phyloP scores from a whole-genome alignment of 2,888 invertebrate genomes.

The Acanthopleura granulata region DNA sequence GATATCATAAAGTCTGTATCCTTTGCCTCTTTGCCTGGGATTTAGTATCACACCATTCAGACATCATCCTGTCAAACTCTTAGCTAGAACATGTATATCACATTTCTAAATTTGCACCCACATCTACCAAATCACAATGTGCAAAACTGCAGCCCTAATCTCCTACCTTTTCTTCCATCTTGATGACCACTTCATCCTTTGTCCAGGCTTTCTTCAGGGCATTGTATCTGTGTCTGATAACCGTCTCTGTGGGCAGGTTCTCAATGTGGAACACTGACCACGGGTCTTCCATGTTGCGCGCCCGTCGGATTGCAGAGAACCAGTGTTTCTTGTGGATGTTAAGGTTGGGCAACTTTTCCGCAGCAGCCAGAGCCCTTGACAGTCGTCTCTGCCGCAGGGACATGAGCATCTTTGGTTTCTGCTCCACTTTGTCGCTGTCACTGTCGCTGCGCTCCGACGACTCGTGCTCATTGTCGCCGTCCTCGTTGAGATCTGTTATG shows the following conservation, averaged over 20 bases:
- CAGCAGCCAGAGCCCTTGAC: constrained; percentile 40
- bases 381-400: constrained; percentile 56
- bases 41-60: too few species aligned
- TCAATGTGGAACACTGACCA: constrained; percentile 72
- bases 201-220: constrained; percentile 72
- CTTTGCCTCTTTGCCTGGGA: too few species aligned
- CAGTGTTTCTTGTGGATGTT: constrained; percentile 41
- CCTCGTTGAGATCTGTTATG: constrained; percentile 43
- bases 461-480: constrained; percentile 22
- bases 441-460: constrained; percentile 25
- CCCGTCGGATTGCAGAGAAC: constrained; percentile 56
- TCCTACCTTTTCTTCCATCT: constrained; percentile 70
- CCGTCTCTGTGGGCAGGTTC: constrained; percentile 69
- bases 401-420: constrained; percentile 43
- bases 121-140: too few species aligned
- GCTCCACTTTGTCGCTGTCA: constrained; percentile 26
- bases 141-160: too few species aligned
- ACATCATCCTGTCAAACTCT: too few species aligned
- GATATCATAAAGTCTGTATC: too few species aligned
- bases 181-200: constrained; percentile 71
- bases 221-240: constrained; percentile 72
- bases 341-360: neutral
- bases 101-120: too few species aligned
- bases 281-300: constrained; percentile 69
- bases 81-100: too few species aligned